Evolutionary conservation across 2,113 vertebrate species (phyloP), one percentile per base, ranked within the genome.

Genomic region (Saguinus imperator): DNA sequence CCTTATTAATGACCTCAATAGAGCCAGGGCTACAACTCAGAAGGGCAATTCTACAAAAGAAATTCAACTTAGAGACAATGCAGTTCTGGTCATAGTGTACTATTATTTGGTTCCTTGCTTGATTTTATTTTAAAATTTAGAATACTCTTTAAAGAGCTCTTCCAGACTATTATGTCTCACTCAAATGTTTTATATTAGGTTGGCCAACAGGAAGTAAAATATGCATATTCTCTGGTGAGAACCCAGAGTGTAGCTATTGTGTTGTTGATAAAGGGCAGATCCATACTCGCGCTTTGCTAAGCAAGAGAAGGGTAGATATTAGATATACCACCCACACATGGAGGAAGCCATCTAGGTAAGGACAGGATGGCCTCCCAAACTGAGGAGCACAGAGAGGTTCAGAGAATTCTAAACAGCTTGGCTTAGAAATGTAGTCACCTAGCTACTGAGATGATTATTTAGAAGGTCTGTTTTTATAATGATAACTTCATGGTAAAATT

Each of bases 101-200:
- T 58, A 6, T 8, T 84, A 64, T 66, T 95, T 89, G 70, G 10
- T 84, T 20, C 9, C 23, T 58, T 88, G 52, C 16, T 92, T 50
- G 40, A 61, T 55, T 97, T 75, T 83, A 37, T 90, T 95, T 90
- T 92, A 48, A 93, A 87, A 94, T 27, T 58, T 89, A 83, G n/a
- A 37, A 10, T 76, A 25, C 14, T 79, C 17, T 91, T 91, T 8
- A 76, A 66, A 75, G 70, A 87, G 14, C 18, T 18, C 21, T 72
- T 32, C 25, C 12, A 50, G 32, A 14, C 11, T 81, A 40, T n/a
- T 37, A 29, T 32, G 57, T 50, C 55, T 86, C 16, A 43, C 12
- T 29, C 7, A 87, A 18, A 75, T 80, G 16, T 37, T 90, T 85
- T 37, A 17, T 76, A 40, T 12, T 37, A 55, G 21, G 4, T 52